Evolutionary conservation across 2,797 vertebrate genomes (phyloP), one percentile per base, ranked within the genome.

Genomic region (Sebastes taczanowskii): DNA sequence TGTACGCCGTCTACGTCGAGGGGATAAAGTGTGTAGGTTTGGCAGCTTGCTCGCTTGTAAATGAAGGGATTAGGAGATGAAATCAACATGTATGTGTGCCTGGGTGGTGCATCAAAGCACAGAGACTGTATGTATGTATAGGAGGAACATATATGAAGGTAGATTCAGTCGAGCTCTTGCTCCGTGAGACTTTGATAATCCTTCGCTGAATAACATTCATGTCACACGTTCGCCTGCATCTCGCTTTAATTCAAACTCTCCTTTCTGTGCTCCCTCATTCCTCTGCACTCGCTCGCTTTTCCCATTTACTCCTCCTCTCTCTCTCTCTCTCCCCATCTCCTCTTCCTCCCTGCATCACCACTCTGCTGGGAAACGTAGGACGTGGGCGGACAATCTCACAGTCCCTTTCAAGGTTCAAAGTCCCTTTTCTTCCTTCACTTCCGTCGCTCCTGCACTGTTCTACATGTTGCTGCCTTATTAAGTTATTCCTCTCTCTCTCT

Each of bases 371-470:
- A 84, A 88, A 77, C 67, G 79, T 77, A 73, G 89, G 87, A 89
- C 72, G 93, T 94, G 91, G 92, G 92, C 65, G 87, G 90, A 94
- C 87, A 85, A 86, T 93, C 90, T 90, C 86, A 35, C 66, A 89
- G 91, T 93, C 90, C 90, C 93, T 94, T 94, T 94, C 88, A 93
- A 91, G 87, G 90, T 93, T 94, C 91, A 94, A 93, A 94, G 92
- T 93, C 74, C 59, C 89, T 74, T 89, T 89, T 91, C 90, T 90
- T 88, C 83, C 75, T 74, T 73, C 11, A 83, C 84, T 89, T 91
- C 83, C 65, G 62, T 87, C 53, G 20, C 83, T 88, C 87, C 84
- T 69, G 79, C 84, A 30, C 88, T 86, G 82, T 88, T 92, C 91
- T 90, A 88, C 86, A 86, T 89, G 89, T 88, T 86, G 88, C 86